Base-by-base conservation (phyloP, 2,113 vertebrate species). In the Tupaia chinensis region DNA sequence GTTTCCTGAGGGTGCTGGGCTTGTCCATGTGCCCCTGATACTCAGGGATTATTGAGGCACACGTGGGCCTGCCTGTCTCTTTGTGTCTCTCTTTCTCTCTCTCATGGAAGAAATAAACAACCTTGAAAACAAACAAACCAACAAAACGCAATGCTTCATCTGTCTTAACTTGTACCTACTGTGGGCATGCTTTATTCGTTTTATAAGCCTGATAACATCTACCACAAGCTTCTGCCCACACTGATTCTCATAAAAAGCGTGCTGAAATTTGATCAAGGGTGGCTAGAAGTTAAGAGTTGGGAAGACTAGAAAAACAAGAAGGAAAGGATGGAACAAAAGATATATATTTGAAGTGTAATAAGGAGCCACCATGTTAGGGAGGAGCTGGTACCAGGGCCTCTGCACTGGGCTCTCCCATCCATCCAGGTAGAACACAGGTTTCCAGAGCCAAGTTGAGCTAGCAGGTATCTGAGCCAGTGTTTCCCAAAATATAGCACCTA, bases 131-230 rank as follows among this genome's bases (percentile, higher is more conserved):
- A 44, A 44, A 44, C 44, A 44, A 44, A 44, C 44, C 44, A 44
- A 44, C 44, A 44, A 44, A 44, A 44, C 44, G 5, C 44, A 44
- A 44, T 72, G 12, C 16, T 96, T 95, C 58, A 84, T 97, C 89
- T 84, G 25, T 70, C 79, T 96, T 91, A 53, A 91, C 79, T 96
- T 74, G 93, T 85, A 25, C 34, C 23, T 79, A 88, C 94, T 81
- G 82, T 94, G 60, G 20, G 13, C 44, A 89, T 78, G 14, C 63
- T 91, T 95, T 95, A 92, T 92, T 97, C 91, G 85, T 95, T 91
- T 92, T 85, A 86, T 88, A 94, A 97, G 66, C 91, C 91, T 58
- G 32, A 86, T 94, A 91, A 95, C 70, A 94, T 86, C 89, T 95
- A 91, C 91, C 66, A 95, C 79, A 74, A 95, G 32, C 60, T 96